phyloP scores from a whole-genome alignment of 2,113 vertebrate species.

The Myrmecobius fasciatus region DNA sequence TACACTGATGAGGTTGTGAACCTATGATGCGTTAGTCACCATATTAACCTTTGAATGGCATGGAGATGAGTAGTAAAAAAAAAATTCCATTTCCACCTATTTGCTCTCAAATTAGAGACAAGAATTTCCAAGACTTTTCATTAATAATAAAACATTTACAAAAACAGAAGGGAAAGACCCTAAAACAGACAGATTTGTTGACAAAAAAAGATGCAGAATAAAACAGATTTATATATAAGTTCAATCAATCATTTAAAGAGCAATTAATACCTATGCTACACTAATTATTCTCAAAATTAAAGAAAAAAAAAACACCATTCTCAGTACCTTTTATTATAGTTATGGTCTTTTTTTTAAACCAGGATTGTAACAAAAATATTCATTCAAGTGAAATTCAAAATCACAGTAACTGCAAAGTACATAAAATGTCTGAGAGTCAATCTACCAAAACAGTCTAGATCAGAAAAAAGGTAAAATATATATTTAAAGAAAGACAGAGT shows the following conservation, averaged over 20 bases:
- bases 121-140: neutral
- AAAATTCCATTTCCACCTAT: neutral
- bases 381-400: neutral
- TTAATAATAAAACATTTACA: neutral
- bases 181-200: neutral
- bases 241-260: neutral
- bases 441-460: neutral
- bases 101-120: neutral
- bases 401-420: neutral
- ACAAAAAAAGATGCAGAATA: neutral
- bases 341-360: neutral
- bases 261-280: neutral
- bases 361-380: neutral
- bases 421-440: neutral
- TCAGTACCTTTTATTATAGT: neutral
- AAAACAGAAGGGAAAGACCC: neutral
- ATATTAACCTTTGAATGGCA: neutral
- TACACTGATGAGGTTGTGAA: neutral
- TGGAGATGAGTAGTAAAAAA: neutral
- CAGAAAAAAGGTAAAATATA: neutral
- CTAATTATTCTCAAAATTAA: neutral
- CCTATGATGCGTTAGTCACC: neutral
- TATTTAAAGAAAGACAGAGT: neutral
- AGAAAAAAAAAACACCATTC: neutral
- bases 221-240: neutral